A percentile compares a stretch with the other conserved stretches of the same genome.
Evolutionary conservation across 1,140 invertebrate species (phyloP).

Genomic region (Trialeurodes vaporariorum): DNA sequence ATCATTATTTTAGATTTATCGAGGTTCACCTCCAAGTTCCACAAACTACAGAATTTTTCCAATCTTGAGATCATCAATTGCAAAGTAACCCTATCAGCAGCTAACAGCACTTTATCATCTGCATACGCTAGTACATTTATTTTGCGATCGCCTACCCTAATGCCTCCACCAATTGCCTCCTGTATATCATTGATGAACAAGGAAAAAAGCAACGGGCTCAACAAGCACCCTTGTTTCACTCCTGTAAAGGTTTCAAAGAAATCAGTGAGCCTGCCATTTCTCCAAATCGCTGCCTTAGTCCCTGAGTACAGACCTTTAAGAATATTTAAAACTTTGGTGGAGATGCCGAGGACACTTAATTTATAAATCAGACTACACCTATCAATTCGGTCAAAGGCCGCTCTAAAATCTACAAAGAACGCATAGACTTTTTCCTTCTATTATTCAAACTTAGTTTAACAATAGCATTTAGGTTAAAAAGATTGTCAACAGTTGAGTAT

Average conservation of each 20-base stretch:
- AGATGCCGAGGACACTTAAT: not conserved
- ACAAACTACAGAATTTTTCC: not conserved
- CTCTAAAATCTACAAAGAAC: slow-evolving; percentile 8
- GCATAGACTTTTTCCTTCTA: slow-evolving; percentile 2
- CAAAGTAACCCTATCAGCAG: not conserved
- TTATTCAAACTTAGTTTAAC: not conserved
- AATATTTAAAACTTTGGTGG: not conserved
- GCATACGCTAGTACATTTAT: not conserved
- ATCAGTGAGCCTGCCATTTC: not conserved
- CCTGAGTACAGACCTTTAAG: not conserved
- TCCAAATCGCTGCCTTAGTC: not conserved
- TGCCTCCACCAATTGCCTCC: not conserved
- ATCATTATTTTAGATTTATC: slow-evolving; percentile 9
- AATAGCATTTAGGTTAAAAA: slow-evolving; percentile 3
- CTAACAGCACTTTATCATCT: not conserved
- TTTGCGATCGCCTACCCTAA: not conserved
- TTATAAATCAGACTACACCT: slow-evolving; percentile 2
- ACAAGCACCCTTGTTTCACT: slow-evolving; percentile 8
- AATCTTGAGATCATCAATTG: not conserved
- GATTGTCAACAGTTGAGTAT: slow-evolving; percentile 7
- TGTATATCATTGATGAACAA: slow-evolving; percentile 3
- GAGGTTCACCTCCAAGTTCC: slow-evolving; percentile 7
- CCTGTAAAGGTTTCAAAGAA: not conserved
- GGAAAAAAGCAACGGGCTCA: not conserved
- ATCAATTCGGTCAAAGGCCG: slow-evolving; percentile 8